These are phyloP conservation scores for Rhagonycha lutea DNA, from an alignment of 2,888 invertebrate genomes.

Conservation along the genomic window DNA sequence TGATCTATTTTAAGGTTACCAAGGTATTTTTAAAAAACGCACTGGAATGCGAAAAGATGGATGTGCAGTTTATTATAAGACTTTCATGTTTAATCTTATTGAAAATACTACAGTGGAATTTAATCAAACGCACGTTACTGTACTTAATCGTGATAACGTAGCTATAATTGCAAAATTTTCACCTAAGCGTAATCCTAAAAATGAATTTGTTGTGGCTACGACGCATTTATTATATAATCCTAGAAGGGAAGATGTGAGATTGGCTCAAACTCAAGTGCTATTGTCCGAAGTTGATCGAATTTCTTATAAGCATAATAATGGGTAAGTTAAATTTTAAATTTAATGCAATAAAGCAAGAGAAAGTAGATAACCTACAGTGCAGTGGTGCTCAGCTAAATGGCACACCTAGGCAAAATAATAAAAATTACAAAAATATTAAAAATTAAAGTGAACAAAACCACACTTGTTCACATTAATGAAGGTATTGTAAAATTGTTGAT, in stretches of 20 bases:
- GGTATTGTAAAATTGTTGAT: too few relatives aligned
- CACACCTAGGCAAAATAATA: too few relatives aligned
- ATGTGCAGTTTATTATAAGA: conserved; percentile 84
- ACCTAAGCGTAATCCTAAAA: conserved; percentile 57
- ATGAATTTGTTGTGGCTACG: conserved; percentile 79
- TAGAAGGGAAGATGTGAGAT: conserved; percentile 81
- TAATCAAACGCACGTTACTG: conserved; percentile 61
- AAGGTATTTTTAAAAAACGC: conserved; percentile 79
- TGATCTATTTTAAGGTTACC: conserved; percentile 62
- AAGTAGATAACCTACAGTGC: neutral
- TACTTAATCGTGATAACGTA: conserved; percentile 86
- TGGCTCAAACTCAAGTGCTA: conserved; percentile 85
- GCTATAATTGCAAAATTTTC: conserved; percentile 78
- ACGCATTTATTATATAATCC: conserved; percentile 96
- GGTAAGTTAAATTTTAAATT: conserved; percentile 39
- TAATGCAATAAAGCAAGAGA: neutral
- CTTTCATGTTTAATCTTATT: conserved; percentile 66
- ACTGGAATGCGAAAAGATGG: conserved; percentile 85
- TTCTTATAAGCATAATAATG: conserved; percentile 57
- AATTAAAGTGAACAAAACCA: too few relatives aligned
- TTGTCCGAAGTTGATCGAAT: conserved; percentile 84
- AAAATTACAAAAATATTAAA: too few relatives aligned
- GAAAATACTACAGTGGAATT: conserved; percentile 74
- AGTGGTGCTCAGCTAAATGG: too few relatives aligned
- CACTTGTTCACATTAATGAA: too few relatives aligned